phyloP scores from a whole-genome alignment of 2,113 vertebrate genomes.

The Elephantulus edwardii region DNA sequence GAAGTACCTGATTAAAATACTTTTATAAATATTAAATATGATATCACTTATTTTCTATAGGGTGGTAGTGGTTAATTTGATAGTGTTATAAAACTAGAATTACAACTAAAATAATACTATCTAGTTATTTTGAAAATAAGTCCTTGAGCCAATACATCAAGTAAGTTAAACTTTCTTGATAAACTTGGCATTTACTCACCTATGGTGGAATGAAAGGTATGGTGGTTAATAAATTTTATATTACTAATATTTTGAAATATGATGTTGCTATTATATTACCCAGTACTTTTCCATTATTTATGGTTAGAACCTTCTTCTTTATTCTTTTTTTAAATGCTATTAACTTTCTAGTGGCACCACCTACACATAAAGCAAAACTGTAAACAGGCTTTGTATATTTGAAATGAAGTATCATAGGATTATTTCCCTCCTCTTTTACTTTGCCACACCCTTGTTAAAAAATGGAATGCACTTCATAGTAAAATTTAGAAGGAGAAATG shows the following conservation, averaged over 20 bases:
- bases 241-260: background rate
- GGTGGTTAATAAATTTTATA: background rate
- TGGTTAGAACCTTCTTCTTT: background rate
- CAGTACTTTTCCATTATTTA: background rate
- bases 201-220: background rate
- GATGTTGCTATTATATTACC: background rate
- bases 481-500: background rate
- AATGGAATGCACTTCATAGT: background rate
- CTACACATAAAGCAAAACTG: slow-evolving; percentile 17
- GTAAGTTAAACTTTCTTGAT: background rate
- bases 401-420: background rate
- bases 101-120: slow-evolving; percentile 3
- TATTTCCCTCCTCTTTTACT: background rate
- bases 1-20: background rate
- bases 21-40: background rate
- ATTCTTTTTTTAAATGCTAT: background rate
- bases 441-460: background rate
- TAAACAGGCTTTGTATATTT: background rate
- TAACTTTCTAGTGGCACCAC: background rate
- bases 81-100: background rate
- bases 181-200: background rate
- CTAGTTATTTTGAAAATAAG: background rate
- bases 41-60: background rate
- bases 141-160: background rate
- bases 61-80: background rate